Conservation (phyloP, 2,888 invertebrate genomes). For the Alloscopus bannaensis region DNA sequence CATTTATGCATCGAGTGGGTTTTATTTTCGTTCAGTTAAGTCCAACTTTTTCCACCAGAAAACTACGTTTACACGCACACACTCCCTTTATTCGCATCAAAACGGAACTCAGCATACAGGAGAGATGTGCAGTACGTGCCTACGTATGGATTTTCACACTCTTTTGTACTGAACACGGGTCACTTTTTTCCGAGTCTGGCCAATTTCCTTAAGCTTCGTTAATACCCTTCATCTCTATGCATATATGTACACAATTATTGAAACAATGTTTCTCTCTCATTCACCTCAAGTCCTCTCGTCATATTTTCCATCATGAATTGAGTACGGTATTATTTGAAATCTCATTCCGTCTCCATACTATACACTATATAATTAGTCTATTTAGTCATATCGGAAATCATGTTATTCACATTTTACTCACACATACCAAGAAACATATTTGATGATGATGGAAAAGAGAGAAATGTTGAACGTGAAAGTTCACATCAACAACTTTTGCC, state of each 20-base stretch:
- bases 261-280: no score
- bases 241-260: no score
- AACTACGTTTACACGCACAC: conserved; percentile 3
- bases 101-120: conserved; percentile 14
- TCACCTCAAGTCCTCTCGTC: no score
- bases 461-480: conserved; percentile 24
- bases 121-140: no score
- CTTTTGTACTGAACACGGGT: no score
- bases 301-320: no score
- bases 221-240: conserved; percentile 34
- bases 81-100: conserved; percentile 17
- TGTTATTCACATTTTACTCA: not conserved
- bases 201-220: conserved; percentile 1
- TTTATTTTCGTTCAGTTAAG: not conserved
- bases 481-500: conserved; percentile 25
- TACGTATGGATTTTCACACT: no score
- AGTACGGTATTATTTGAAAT: no score
- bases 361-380: no score
- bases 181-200: not conserved
- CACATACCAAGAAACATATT: no score
- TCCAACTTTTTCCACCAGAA: no score
- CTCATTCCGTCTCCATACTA: no score
- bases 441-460: not conserved
- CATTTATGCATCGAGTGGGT: not conserved
- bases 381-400: conserved; percentile 7